Evolutionary conservation across 1,140 invertebrate genomes (phyloP), one percentile per base, ranked within the genome.

Genomic region (Drosophila biarmipes): DNA sequence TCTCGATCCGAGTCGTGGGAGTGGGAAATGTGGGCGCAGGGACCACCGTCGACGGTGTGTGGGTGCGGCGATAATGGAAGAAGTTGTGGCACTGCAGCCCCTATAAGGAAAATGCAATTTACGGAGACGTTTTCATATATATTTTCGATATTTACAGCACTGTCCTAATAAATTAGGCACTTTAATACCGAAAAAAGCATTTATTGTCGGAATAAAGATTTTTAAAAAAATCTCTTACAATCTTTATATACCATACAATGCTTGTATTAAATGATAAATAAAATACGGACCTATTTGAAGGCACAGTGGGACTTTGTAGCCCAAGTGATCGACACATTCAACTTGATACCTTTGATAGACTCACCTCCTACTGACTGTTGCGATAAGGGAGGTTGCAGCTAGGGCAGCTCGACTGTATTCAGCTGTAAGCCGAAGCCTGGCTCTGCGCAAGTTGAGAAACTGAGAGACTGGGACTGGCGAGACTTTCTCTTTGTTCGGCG

Each of bases 401-500:
- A 62, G 7, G 7, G 14, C 14, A 37, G 31, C 17, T 35, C 0
- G 17, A 63, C 57, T 49, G 34, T 66, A 27, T 12, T 35, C 11
- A 38, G 37, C 35, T 42, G 53, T 24, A 29, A 38, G 3, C 8
- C 6, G 11, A 15, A 46, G 49, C 62, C 46, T 24, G 6, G 62
- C 56, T 61, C 34, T 11, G 58, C 31, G 48, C 34, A 73, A 85
- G 57, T 64, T 76, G 46, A 45, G 42, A 64, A 49, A 53, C 62
- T 66, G 43, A 73, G 37, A 49, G 49, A 45, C 31, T 73, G 68
- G 42, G 49, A 45, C 31, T 73, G 68, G 43, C 35, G 52, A 64
- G 66, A 89, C 84, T 87, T 87, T 87, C 84, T 87, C 84, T 90
- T 90, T 90, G 85, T 84, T 89, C 59, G 46, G 67, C 64, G 34